phyloP scores from a whole-genome alignment of 1,140 invertebrate species.

The Nasonia vitripennis region DNA sequence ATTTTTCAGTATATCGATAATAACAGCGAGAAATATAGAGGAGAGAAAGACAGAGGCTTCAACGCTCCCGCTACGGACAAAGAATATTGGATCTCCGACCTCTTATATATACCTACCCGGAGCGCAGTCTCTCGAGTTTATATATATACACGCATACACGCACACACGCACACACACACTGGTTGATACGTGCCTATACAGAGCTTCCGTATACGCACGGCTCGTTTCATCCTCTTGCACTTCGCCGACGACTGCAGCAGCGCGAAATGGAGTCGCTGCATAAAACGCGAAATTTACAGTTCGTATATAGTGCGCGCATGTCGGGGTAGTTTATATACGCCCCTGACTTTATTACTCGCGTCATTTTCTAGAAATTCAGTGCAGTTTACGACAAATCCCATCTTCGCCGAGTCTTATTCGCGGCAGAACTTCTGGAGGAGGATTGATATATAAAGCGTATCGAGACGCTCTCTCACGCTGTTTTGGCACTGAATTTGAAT shows the following conservation, averaged over 20 bases:
- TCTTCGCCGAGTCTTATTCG: not conserved
- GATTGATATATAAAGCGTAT: conserved; percentile 31
- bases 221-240: conserved; percentile 31
- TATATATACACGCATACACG: too few relatives aligned
- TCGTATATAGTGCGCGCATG: conserved; percentile 20
- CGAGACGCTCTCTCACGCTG: not conserved
- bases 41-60: not conserved
- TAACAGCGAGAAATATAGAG: not conserved
- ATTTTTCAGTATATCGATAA: not conserved
- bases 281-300: conserved; percentile 48
- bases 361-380: conserved; percentile 41
- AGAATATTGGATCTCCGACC: conserved; percentile 40
- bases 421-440: not conserved
- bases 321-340: conserved; percentile 12
- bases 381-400: conserved; percentile 31
- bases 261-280: conserved; percentile 18
- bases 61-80: not conserved
- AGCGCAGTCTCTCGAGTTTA: not conserved
- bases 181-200: not conserved
- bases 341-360: conserved; percentile 32
- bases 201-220: not conserved
- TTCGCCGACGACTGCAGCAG: not conserved
- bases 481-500: not conserved
- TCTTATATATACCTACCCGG: not conserved
- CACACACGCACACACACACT: not conserved